Base-by-base conservation (phyloP, 2,888 invertebrate species). In the Prenolepis imparis region DNA sequence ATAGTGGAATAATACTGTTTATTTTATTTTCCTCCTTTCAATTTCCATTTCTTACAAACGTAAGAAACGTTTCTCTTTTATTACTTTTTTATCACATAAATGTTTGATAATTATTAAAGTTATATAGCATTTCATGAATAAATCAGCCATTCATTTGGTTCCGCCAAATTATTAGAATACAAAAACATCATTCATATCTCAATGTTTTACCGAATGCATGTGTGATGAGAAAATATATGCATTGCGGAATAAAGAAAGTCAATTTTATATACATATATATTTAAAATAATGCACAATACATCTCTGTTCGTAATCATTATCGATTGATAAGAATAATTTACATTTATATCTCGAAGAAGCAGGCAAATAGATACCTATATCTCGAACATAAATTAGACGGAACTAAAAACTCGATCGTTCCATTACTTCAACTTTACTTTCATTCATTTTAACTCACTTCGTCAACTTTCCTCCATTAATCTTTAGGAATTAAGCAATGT, bases 351-450 rank as follows among this genome's bases (percentile, higher is more conserved):
- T 59, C 12, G 39, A 24, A 57, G 1, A 72, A 28, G 3, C 12
- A 11, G 28, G 4, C 18, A 18, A 36, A 32, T n/a, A 12, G 28
- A 61, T 6, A n/a, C n/a, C n/a, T n/a, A 18, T 18, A 24, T 36
- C 9, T 44, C 9, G 21, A 44, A 32, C 15, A 64, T 36, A 75
- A 74, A 48, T 74, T 63, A 36, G 12, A 48, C 21, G 32, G 18
- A 74, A 74, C n/a, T 41, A 24, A 41, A 59, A 73, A 59, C 32
- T 63, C 48, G 36, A 21, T 74, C 36, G 12, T 6, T 36, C 24
- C 44, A 63, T 64, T 52, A 36, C 36, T 32, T 48, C 48, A 48
- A 63, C 32, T 74, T 74, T 3, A 73, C 15, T 59, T 41, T 15
- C 15, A 44, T 73, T 75, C 36, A 36, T 48, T 75, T 8, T 32